Evolutionary conservation across 1,140 invertebrate genomes (phyloP).

Genomic region (Caenorhabditis briggsae): DNA sequence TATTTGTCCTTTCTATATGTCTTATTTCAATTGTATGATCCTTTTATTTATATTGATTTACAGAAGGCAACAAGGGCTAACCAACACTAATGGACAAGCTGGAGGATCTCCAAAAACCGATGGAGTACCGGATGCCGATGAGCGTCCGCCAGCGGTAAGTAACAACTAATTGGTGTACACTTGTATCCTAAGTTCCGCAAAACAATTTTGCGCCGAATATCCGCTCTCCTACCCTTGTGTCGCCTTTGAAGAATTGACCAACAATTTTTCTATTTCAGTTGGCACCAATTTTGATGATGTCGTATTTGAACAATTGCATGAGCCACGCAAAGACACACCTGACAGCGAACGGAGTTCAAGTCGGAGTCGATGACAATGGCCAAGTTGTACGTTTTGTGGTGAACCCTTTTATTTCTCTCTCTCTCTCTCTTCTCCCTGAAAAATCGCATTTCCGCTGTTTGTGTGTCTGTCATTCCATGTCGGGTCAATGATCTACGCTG

Average conservation of each 20-base stretch:
- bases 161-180: background rate
- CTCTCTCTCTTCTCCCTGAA: background rate
- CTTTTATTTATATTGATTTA: background rate
- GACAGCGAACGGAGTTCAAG: conserved; percentile 37
- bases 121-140: background rate
- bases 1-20: background rate
- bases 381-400: conserved; percentile 47
- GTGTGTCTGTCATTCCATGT: background rate
- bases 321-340: conserved; percentile 46
- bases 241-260: conserved; percentile 35
- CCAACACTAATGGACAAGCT: background rate
- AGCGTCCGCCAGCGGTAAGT: conserved; percentile 34
- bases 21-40: background rate
- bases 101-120: background rate
- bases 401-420: background rate
- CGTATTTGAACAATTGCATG: conserved; percentile 56
- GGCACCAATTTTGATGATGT: conserved; percentile 56
- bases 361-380: conserved; percentile 40
- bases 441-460: background rate
- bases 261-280: conserved; percentile 51
- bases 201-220: background rate
- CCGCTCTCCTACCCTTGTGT: background rate
- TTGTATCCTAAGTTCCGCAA: background rate
- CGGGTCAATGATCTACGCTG: too few species aligned
- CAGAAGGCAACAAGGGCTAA: conserved; percentile 25